A percentile compares a stretch with the other conserved stretches of the same genome.
phyloP scores from a whole-genome alignment of 2,113 vertebrate genomes.

The Poeciliopsis prolifica region DNA sequence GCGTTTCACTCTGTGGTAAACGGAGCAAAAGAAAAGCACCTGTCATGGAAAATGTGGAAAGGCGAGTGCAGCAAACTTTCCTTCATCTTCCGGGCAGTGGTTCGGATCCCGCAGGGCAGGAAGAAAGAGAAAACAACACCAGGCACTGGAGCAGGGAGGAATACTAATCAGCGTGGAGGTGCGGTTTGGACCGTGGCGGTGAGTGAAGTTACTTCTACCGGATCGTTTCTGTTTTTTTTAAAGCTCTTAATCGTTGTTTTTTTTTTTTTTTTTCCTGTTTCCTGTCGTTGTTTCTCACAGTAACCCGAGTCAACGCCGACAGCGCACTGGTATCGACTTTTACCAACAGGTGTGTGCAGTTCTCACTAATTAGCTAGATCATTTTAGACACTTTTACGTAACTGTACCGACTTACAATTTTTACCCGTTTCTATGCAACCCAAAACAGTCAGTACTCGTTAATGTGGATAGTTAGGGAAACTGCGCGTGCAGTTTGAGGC shows the following conservation, averaged over 20 bases:
- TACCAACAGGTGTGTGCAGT: constrained; percentile 55
- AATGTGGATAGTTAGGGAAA: neutral
- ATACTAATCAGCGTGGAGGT: neutral
- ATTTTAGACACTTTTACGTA: neutral
- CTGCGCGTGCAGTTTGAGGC: too few species aligned
- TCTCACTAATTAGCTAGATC: fast-evolving
- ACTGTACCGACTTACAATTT: fast-evolving
- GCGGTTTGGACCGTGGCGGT: neutral
- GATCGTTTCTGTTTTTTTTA: neutral
- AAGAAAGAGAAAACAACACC: too few species aligned
- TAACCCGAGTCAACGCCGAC: neutral
- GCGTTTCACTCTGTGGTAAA: constrained; percentile 3
- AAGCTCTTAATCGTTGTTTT: neutral
- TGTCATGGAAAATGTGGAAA: constrained; percentile 66
- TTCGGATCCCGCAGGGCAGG: too few species aligned
- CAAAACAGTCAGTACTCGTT: too few species aligned
- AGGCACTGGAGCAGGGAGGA: neutral
- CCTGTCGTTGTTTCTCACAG: constrained; percentile 1
- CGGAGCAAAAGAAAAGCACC: constrained; percentile 51
- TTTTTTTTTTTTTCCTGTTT: neutral
- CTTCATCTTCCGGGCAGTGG: constrained; percentile 54
- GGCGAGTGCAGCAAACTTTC: constrained; percentile 44
- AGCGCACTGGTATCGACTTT: constrained; percentile 3
- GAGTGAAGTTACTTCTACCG: neutral
- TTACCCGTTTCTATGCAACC: too few species aligned